A percentile compares a stretch with the other conserved stretches of the same genome.
phyloP scores from a whole-genome alignment of 1,140 invertebrate genomes.

The Drosophila melanica region DNA sequence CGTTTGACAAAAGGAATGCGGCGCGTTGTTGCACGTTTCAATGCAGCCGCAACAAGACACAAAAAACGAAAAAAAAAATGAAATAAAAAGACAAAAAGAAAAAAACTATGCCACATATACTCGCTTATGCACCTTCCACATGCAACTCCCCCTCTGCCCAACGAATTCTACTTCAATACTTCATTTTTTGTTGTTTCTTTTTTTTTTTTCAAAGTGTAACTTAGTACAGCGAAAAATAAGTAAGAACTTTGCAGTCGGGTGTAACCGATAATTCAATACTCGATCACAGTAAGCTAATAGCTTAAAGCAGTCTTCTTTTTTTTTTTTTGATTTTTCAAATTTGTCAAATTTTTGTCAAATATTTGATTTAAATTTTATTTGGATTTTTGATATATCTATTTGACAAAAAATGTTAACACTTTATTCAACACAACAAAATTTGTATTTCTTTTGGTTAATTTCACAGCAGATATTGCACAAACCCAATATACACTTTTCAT shows the following conservation, averaged over 20 bases:
- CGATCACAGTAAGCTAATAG: no score
- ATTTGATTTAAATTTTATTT: no score
- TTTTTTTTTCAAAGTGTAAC: background rate
- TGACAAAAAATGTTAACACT: no score
- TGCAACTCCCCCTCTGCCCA: background rate
- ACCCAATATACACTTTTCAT: no score
- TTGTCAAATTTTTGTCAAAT: no score
- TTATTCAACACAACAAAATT: no score
- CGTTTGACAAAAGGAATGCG: conserved; percentile 63
- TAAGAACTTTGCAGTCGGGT: background rate
- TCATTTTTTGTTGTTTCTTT: background rate
- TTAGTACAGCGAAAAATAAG: background rate
- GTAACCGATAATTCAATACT: no score
- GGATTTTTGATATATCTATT: no score
- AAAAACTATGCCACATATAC: conserved; percentile 30
- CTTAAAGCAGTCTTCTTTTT: no score
- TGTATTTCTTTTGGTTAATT: no score
- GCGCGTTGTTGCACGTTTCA: conserved; percentile 47
- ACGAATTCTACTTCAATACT: background rate
- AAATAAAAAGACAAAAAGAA: background rate
- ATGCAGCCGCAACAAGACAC: conserved; percentile 17
- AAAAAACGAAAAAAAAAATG: conserved; percentile 2
- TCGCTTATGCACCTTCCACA: conserved; percentile 49
- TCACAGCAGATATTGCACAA: no score
- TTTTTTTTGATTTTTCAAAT: no score